Evolutionary conservation across 2,113 vertebrate genomes (phyloP).

Genomic region (Ageneiosus marmoratus): DNA sequence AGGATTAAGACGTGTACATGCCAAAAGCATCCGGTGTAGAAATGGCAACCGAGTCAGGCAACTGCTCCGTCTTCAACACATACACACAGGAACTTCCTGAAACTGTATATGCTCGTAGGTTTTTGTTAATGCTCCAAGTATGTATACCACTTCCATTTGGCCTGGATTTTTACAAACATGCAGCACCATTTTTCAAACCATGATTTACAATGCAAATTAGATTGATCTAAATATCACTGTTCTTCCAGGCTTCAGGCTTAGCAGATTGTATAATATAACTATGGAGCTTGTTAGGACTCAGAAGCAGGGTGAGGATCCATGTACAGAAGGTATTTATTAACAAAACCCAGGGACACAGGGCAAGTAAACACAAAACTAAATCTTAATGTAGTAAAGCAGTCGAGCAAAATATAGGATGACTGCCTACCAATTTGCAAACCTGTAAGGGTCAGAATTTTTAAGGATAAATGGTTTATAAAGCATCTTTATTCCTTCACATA

Average conservation of each 20-base stretch:
- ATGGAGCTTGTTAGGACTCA: neutral
- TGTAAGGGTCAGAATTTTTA: neutral
- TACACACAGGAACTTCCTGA: constrained; percentile 12
- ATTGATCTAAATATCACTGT: neutral
- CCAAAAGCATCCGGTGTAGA: constrained; percentile 5
- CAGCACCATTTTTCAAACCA: neutral
- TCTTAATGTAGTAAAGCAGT: too few relatives aligned
- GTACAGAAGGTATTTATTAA: too few relatives aligned
- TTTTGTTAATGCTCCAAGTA: constrained; percentile 14
- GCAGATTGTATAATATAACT: neutral
- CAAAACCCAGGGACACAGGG: too few relatives aligned
- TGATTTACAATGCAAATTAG: neutral
- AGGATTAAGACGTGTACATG: constrained; percentile 33
- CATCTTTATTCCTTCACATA: neutral
- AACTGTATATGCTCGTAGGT: constrained; percentile 26
- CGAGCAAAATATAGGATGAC: too few relatives aligned
- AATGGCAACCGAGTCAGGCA: constrained; percentile 32
- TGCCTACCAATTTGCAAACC: neutral
- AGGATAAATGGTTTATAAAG: too few relatives aligned
- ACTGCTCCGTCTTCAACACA: constrained; percentile 2
- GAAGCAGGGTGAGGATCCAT: too few relatives aligned
- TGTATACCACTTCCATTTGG: constrained; percentile 18
- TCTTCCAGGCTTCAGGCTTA: neutral
- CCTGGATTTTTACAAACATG: constrained; percentile 7
- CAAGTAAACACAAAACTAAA: too few relatives aligned